Evolutionary conservation across 2,113 vertebrate genomes (phyloP), one percentile per base, ranked within the genome.

Genomic region (Pterocles gutturalis): DNA sequence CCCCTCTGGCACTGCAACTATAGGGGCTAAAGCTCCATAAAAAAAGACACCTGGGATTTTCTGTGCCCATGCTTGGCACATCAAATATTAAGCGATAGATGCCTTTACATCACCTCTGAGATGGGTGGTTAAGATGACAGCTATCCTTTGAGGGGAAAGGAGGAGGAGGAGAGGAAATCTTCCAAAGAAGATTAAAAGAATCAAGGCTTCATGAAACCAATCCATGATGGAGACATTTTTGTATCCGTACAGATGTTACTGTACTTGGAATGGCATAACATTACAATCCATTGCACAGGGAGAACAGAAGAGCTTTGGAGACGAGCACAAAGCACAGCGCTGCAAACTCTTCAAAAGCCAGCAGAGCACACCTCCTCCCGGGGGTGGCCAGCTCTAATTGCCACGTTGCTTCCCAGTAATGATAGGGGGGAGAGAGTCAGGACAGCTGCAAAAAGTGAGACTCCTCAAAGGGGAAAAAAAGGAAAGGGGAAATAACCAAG

Each of bases 371-470:
- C 79, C 85, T 93, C 78, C 90, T 67, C 78, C 84, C 1, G 7
- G 38, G 94, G 89, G 65, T 71, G 72, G 83, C 77, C 93, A 72
- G 82, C 94, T 87, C 84, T 94, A 96, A 95, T 93, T 94, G 92
- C 92, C 95, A 92, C 76, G 62, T 83, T 83, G 93, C 92, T 92
- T 93, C 85, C 55, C 69, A 38, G 18, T 88, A 95, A 94, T 90
- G 79, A 96, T 13, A 90, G 72, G 69, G 64, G 46, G 34, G 54
- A 78, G 21, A 41, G 70, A 86, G 88, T 65, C 46, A 64, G 92
- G 88, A 73, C 93, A 97, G 95, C 88, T 87, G 67, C 83, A 90
- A 71, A 80, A 94, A 96, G 72, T 49, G 61, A 95, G 95, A 86
- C 12, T 73, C 80, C 78, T 96, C 75, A 57, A 80, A 86, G 21